A percentile compares a stretch with the other conserved stretches of the same genome.
Evolutionary conservation across 2,113 vertebrate genomes (phyloP).

Genomic region (Stegostoma tigrinum): DNA sequence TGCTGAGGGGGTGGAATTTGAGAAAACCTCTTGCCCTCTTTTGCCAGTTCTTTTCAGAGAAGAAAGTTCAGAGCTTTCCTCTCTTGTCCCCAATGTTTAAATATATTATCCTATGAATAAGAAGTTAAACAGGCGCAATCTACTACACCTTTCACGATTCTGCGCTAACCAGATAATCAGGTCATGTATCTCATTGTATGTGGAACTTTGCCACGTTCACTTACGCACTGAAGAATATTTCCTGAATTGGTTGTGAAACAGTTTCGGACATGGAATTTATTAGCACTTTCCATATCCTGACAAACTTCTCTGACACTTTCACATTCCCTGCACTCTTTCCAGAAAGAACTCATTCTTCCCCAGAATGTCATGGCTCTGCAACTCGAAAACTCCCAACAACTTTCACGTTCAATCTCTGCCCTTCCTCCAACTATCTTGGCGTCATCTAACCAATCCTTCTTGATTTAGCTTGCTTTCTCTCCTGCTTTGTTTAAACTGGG

Average conservation of each 20-base stretch:
- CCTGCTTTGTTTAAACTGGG: background rate
- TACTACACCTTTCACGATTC: background rate
- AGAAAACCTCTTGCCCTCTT: background rate
- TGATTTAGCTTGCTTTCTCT: background rate
- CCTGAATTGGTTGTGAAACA: background rate
- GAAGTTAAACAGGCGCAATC: background rate
- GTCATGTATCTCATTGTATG: background rate
- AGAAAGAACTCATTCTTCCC: background rate
- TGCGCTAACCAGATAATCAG: background rate
- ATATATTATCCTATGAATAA: background rate
- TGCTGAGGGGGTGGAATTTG: background rate
- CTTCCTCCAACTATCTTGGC: background rate
- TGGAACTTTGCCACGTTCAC: background rate
- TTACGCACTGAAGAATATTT: background rate
- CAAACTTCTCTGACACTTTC: too few relatives aligned
- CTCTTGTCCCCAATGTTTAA: background rate
- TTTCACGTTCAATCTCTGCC: background rate
- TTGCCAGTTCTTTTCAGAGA: background rate
- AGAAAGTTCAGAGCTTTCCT: too few relatives aligned
- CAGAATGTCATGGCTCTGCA: background rate
- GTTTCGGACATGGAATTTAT: background rate
- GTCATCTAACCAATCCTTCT: too few relatives aligned
- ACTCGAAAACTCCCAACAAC: background rate
- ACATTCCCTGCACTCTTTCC: background rate
- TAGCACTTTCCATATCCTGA: too few relatives aligned